phyloP scores from a whole-genome alignment of 2,888 invertebrate species.

The Frankliniella fusca region DNA sequence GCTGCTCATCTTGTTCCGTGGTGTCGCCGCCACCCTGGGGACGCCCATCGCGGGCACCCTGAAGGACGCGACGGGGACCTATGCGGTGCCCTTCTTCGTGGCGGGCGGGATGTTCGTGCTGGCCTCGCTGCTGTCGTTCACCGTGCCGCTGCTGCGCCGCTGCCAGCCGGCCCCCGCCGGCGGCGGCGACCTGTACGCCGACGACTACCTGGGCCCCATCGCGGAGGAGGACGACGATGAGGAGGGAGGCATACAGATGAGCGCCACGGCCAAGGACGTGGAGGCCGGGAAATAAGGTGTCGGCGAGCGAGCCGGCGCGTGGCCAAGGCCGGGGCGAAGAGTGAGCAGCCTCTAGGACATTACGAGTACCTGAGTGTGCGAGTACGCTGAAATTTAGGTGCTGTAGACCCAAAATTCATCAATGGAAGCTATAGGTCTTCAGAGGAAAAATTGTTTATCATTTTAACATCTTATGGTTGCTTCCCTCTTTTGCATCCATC shows the following conservation, averaged over 20 bases:
- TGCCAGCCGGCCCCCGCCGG: conserved; percentile 38
- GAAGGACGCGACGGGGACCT: conserved; percentile 78
- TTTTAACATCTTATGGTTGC: too few species aligned
- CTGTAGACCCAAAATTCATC: too few species aligned
- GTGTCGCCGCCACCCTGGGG: conserved; percentile 85
- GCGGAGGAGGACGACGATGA: not conserved
- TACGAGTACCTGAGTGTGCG: too few species aligned
- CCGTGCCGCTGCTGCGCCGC: conserved; percentile 68
- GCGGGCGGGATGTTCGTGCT: conserved; percentile 84
- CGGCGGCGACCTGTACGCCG: not conserved
- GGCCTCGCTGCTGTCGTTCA: conserved; percentile 78
- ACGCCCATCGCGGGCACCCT: conserved; percentile 82
- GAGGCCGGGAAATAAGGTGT: not conserved
- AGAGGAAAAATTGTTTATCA: too few species aligned
- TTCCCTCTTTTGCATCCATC: too few species aligned
- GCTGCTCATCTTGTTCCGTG: conserved; percentile 89
- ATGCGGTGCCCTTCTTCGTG: conserved; percentile 86
- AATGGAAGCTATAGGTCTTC: too few species aligned
- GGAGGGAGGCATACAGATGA: conserved; percentile 17
- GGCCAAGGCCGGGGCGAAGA: too few species aligned
- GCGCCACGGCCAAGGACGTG: not conserved
- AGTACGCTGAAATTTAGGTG: too few species aligned
- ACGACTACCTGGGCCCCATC: conserved; percentile 21
- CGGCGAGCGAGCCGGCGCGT: not conserved
- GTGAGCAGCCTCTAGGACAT: too few species aligned